Percentiles rank a stretch among this genome's conserved stretches.
phyloP scores from a whole-genome alignment of 2,113 vertebrate species.

The Chauna torquata region DNA sequence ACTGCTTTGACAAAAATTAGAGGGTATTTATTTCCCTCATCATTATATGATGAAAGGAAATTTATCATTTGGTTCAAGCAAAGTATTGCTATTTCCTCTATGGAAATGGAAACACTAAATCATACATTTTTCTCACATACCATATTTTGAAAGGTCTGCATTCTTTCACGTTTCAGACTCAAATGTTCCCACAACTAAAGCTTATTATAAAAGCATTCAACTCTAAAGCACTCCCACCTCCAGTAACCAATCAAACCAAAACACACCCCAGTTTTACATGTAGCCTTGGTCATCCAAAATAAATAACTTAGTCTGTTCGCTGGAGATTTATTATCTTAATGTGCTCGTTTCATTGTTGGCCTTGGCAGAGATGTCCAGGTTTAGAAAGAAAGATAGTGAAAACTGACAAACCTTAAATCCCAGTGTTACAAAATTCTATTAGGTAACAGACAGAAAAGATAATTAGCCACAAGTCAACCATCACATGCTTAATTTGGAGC shows the following conservation, averaged over 20 bases:
- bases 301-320: slow-evolving; percentile 15
- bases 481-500: slow-evolving; percentile 24
- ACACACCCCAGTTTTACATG: not conserved
- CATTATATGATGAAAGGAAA: slow-evolving; percentile 30
- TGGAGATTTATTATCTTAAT: slow-evolving; percentile 41
- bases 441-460: slow-evolving; percentile 30
- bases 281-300: slow-evolving; percentile 10
- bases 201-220: not conserved
- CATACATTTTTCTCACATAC: slow-evolving; percentile 50
- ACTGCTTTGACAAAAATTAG: not conserved
- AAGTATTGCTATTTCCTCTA: slow-evolving; percentile 47
- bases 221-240: slow-evolving; percentile 3
- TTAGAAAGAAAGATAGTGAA: not conserved
- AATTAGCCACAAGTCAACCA: slow-evolving; percentile 42
- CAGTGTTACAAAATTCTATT: not conserved
- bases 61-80: slow-evolving; percentile 34
- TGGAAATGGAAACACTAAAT: slow-evolving; percentile 65
- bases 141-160: slow-evolving; percentile 47
- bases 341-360: slow-evolving; percentile 16
- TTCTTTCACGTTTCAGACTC: slow-evolving; percentile 48
- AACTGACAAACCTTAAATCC: slow-evolving; percentile 34
- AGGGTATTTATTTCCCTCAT: slow-evolving; percentile 17
- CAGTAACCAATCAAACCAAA: not conserved
- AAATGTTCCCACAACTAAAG: slow-evolving; percentile 51
- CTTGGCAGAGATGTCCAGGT: slow-evolving; percentile 19